Conservation (phyloP, 2,797 vertebrate genomes). For the Fistularia commersonii region DNA sequence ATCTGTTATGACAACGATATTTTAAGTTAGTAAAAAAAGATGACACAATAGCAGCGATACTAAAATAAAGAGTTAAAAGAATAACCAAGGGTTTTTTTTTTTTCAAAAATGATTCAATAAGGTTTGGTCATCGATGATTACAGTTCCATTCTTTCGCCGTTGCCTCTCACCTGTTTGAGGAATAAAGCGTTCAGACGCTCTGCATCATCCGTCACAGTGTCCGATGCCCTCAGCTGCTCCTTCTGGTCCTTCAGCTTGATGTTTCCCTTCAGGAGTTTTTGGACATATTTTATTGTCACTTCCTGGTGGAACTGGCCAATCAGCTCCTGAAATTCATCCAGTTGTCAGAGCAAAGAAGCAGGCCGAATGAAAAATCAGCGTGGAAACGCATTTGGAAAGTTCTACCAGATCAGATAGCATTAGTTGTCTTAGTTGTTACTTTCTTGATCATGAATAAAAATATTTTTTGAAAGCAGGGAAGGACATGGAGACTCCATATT, state of each 20-base stretch:
- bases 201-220: constrained; percentile 57
- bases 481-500: too few species aligned
- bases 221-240: constrained; percentile 70
- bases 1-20: too few species aligned
- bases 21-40: too few species aligned
- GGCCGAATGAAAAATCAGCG: not conserved
- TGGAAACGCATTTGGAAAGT: not conserved
- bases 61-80: too few species aligned
- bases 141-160: too few species aligned
- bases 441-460: too few species aligned
- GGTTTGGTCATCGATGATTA: not conserved
- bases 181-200: constrained; percentile 71
- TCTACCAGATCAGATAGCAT: not conserved
- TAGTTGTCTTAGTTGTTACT: too few species aligned
- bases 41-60: too few species aligned
- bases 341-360: not conserved
- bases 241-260: constrained; percentile 71
- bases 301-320: constrained; percentile 72
- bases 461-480: too few species aligned
- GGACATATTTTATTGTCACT: constrained; percentile 81
- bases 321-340: constrained; percentile 70
- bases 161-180: constrained; percentile 66
- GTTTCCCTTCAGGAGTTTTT: constrained; percentile 78
- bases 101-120: not conserved
- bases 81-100: not conserved